Conservation (phyloP, 2,888 invertebrate species). For the Thysanoteuthis rhombus region DNA sequence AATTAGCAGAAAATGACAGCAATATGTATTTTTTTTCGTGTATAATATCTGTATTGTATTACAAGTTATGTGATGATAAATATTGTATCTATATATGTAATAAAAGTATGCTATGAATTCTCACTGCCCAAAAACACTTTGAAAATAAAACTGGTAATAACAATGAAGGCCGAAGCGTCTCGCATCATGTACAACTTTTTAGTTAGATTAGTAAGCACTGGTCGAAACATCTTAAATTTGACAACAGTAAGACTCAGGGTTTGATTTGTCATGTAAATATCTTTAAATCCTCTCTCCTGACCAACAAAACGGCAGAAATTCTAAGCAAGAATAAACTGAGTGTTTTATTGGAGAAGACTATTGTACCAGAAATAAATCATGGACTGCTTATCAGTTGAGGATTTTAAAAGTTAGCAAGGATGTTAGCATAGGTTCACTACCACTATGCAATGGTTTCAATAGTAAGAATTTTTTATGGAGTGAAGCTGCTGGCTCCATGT, state of each 20-base stretch:
- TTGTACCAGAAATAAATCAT: too few species aligned
- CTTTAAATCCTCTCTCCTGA: not conserved
- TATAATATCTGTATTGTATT: not conserved
- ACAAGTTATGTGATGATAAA: not conserved
- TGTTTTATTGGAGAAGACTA: too few species aligned
- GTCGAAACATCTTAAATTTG: not conserved
- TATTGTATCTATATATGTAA: not conserved
- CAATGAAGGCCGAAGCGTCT: not conserved
- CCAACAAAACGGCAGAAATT: not conserved
- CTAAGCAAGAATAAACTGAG: too few species aligned
- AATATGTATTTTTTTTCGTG: not conserved
- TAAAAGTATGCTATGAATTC: not conserved
- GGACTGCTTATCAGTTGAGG: too few species aligned
- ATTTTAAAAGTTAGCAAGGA: too few species aligned
- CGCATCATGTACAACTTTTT: not conserved
- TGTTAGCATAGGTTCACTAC: too few species aligned
- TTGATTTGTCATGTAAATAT: not conserved
- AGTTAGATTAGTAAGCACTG: not conserved
- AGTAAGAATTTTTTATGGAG: too few species aligned
- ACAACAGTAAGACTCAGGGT: not conserved
- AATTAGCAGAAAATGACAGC: not conserved
- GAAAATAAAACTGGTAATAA: not conserved
- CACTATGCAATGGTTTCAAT: too few species aligned
- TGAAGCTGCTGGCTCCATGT: too few species aligned
- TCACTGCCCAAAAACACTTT: not conserved